A percentile compares a stretch with the other conserved stretches of the same genome.
These are phyloP conservation scores for Cyclophora albipunctata DNA, from an alignment of 2,888 invertebrate species.

Conservation along the genomic window DNA sequence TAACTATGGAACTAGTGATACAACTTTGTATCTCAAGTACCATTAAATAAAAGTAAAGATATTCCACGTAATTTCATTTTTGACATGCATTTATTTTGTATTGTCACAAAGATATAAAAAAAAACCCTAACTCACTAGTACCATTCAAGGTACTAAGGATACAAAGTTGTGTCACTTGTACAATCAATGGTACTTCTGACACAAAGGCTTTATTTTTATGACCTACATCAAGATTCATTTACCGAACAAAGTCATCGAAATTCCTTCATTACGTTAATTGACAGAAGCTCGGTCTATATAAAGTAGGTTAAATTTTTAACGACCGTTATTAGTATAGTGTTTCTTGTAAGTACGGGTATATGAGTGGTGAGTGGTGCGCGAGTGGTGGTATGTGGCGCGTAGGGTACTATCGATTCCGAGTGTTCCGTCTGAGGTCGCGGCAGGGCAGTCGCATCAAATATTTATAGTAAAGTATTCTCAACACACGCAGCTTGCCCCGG, in stretches of 20 bases:
- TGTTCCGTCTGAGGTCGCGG: conserved; percentile 27
- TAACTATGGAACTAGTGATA: too few species aligned
- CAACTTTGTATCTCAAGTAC: too few species aligned
- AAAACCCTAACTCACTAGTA: too few species aligned
- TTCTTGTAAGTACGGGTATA: neutral
- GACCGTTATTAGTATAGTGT: neutral
- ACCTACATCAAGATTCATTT: too few species aligned
- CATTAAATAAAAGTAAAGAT: too few species aligned
- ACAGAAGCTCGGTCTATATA: neutral
- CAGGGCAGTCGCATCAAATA: conserved; percentile 45
- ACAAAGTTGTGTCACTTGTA: too few species aligned
- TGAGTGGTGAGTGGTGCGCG: conserved; percentile 12
- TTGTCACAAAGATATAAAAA: too few species aligned
- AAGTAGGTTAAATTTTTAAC: neutral
- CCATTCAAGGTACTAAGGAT: too few species aligned
- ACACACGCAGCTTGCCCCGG: conserved; percentile 25
- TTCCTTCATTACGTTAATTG: neutral
- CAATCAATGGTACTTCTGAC: too few species aligned
- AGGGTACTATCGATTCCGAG: conserved; percentile 39
- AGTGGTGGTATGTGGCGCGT: conserved; percentile 32
- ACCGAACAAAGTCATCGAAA: neutral
- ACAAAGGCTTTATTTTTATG: too few species aligned
- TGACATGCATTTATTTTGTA: too few species aligned
- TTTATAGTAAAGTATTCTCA: conserved; percentile 42
- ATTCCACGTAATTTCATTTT: too few species aligned